Base-by-base conservation (phyloP, 2,797 vertebrate species). In the Anguilla obscura region DNA sequence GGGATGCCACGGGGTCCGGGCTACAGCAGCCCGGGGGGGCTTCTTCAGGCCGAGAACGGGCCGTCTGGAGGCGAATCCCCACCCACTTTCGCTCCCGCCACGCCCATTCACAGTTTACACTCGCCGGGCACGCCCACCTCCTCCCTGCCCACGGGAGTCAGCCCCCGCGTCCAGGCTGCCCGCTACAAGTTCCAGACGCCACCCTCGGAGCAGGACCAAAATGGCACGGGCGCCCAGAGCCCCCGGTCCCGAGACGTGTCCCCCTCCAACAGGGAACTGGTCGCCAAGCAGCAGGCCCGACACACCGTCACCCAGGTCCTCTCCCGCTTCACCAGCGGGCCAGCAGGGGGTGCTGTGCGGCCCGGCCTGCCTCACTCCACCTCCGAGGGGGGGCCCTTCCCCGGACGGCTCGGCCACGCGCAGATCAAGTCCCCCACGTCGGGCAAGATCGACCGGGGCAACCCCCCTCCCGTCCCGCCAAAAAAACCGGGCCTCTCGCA, bases 401-500 rank as follows among this genome's bases (percentile, higher is more conserved):
- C 97, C 86, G 95, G 97, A 90, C 96, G 94, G 71, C 92, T 96
- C 85, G 92, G 94, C 91, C 96, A 97, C 87, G 95, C 96, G 45
- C 94, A 93, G 71, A 96, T 96, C 93, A 99, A 99, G 95, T 97
- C 98, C 54, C 97, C 98, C 0, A 96, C 96, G 0, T 96, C 95
- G 89, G 95, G 97, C 87, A 95, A 98, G 93, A 98, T 99, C 89
- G 98, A 99, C 95, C 95, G 99, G 93, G 98, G 99, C 92, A 99
- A 99, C 92, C 99, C 99, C 91, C 99, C 99, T 71, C 99, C 99
- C 16, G 99, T 99, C 93, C 99, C 99, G 92, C 99, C 99, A 90
- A 99, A 99, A 96, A 99, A 99, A 90, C 99, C 99, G 89, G 98
- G 98, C 94, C 98, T 99, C 85, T 99, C 98, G 84, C 98, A 99